Evolutionary conservation across 2,797 vertebrate genomes (phyloP).

Genomic region (Eulemur rubriventer): DNA sequence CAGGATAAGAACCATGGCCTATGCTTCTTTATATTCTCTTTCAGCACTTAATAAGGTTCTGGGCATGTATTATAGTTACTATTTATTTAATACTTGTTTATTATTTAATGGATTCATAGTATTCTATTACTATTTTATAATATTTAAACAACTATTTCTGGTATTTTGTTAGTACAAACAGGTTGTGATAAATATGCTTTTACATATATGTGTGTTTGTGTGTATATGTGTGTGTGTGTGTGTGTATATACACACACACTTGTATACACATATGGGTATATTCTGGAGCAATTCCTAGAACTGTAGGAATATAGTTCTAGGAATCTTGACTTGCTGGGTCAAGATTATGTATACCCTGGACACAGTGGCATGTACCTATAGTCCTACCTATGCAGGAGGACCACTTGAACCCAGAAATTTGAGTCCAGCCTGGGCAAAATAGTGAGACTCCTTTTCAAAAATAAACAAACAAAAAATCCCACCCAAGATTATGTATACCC

Average conservation of each 20-base stretch:
- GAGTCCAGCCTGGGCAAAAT: neutral
- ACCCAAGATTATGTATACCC: constrained; percentile 10
- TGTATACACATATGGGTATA: neutral
- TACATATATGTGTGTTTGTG: neutral
- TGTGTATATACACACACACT: too few relatives aligned
- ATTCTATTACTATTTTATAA: constrained; percentile 33
- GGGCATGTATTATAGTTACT: neutral
- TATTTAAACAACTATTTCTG: constrained; percentile 24
- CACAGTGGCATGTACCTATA: neutral
- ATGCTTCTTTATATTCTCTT: constrained; percentile 14
- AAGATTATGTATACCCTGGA: neutral
- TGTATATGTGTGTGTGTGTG: neutral
- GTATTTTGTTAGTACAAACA: constrained; percentile 37
- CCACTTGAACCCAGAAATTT: neutral
- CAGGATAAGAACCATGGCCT: neutral
- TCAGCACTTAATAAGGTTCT: constrained; percentile 44
- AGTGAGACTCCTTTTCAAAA: neutral
- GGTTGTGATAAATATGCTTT: neutral
- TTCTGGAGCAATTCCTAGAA: constrained; percentile 19
- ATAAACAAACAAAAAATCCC: neutral
- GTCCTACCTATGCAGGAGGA: neutral
- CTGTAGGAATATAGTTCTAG: too few relatives aligned
- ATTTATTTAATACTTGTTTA: constrained; percentile 37
- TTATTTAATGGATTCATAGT: constrained; percentile 32
- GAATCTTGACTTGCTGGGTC: neutral